Percentiles rank a stretch among this genome's conserved stretches.
These are phyloP conservation scores for Gila orcuttii DNA, from an alignment of 2,113 vertebrate species.

Conservation along the genomic window DNA sequence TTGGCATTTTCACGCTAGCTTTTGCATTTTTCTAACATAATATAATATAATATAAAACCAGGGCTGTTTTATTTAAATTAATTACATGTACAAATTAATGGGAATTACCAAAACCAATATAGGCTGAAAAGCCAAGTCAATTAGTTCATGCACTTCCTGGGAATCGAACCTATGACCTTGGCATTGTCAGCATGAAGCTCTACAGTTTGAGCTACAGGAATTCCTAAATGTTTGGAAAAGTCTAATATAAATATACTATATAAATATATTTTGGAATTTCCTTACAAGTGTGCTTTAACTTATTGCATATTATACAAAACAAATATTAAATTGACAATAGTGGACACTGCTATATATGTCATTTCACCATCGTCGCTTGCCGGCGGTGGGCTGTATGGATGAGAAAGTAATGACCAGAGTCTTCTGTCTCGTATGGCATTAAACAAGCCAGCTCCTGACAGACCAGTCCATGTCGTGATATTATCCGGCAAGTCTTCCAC, in stretches of 20 bases:
- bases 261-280: not conserved
- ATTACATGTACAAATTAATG: not conserved
- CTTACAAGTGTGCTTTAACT: not conserved
- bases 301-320: not conserved
- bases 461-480: too few species aligned
- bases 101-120: not conserved
- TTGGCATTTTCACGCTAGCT: too few species aligned
- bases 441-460: too few species aligned
- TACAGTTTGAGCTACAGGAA: not conserved
- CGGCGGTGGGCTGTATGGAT: too few species aligned
- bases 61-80: not conserved
- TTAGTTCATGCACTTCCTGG: not conserved
- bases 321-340: not conserved
- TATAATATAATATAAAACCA: too few species aligned
- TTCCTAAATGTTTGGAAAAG: not conserved
- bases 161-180: not conserved
- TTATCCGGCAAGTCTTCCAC: too few species aligned
- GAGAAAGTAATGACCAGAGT: too few species aligned
- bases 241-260: not conserved
- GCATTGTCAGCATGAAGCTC: not conserved
- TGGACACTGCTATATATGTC: too few species aligned
- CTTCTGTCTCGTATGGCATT: too few species aligned
- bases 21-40: too few species aligned
- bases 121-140: not conserved
- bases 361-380: too few species aligned